Evolutionary conservation across 2,113 vertebrate genomes (phyloP), one percentile per base, ranked within the genome.

Genomic region (Phocoena sinus): DNA sequence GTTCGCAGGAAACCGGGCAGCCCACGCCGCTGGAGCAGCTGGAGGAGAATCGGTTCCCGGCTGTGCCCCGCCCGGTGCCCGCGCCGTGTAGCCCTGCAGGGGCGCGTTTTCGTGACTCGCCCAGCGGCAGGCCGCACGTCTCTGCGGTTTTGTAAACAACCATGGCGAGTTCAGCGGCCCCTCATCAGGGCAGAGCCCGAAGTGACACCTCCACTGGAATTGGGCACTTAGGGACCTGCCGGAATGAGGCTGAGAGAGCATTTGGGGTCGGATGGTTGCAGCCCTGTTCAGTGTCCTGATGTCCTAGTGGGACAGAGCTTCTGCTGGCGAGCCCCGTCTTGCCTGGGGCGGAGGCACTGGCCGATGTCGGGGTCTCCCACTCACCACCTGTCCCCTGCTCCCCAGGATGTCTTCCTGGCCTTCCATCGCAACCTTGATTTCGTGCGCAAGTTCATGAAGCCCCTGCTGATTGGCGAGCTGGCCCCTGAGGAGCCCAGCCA

Each of bases 391-490:
- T 7, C 12, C 28, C 47, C 53, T 53, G 1, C n/a, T 81, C 14
- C 95, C 63, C 97, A 99, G 99, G 99, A 99, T 44, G 99, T 99
- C 0, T 99, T 99, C 96, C 95, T 84, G 7, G 99, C 99, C 71
- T 99, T 99, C 98, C 99, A 99, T n/a, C 99, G 99, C 1, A 98
- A 99, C 65, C 98, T 98, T 6, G 98, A 98, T 36, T 99, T 99
- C 53, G 99, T 99, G 82, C 96, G 98, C 60, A 99, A 99, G 98
- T 99, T 99, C 98, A 95, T 99, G 98, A 99, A 99, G 98, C 99
- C 99, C 0, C 97, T 99, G 94, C 98, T 99, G 93, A 98, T 99
- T 0, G 99, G 99, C 44, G 99, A 99, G 97, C 98, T 99, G 50
- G 99, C 99, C 25, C 98, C 99, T 0, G 98, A 99, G 9, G 99